Conservation (phyloP, 2,888 invertebrate genomes). For the Drosophila phalerata region DNA sequence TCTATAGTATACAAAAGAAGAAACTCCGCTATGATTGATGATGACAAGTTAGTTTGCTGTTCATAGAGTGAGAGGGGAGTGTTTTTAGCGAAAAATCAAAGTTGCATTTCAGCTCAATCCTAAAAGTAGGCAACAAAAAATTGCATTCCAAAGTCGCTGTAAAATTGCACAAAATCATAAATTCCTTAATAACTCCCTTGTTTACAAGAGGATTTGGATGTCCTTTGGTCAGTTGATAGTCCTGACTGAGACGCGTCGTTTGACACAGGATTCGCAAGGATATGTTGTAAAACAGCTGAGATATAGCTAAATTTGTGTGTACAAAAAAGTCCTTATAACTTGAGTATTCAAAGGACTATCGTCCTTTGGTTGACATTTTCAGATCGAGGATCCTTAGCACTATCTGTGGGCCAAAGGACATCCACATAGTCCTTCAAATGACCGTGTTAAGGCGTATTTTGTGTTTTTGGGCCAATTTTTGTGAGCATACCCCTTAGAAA, state of each 20-base stretch:
- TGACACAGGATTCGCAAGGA: conserved; percentile 3
- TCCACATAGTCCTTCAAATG: conserved; percentile 5
- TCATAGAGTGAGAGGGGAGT: neutral
- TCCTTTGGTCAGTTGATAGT: neutral
- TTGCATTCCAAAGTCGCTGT: neutral
- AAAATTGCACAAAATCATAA: neutral
- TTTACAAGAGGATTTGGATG: conserved; percentile 9
- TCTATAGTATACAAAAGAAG: no score
- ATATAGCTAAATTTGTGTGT: neutral
- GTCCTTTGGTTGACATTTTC: neutral
- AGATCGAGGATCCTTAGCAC: neutral
- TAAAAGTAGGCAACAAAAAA: conserved; percentile 31
- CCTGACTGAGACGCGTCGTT: neutral
- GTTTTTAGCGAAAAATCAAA: neutral
- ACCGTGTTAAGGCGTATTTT: neutral
- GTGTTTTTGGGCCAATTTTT: conserved; percentile 1
- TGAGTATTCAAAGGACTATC: conserved; percentile 3
- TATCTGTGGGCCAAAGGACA: conserved; percentile 9
- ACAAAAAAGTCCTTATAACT: conserved; percentile 5
- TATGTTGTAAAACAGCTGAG: conserved; percentile 9
- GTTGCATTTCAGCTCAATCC: neutral
- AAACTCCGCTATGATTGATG: no score
- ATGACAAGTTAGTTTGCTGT: no score
- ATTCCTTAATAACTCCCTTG: neutral
- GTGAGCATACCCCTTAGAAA: neutral